Conservation (phyloP, 1,140 invertebrate genomes). For the fruit fly (Drosophila melanogaster) region Release_6_plus_ISO1_MT NC_004354.4:12830501-12831000, state of each 20-base stretch:
- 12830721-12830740: background rate
- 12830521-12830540: conserved; percentile 62
- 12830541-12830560: conserved; percentile 44
- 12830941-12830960: conserved; percentile 67
- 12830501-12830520: conserved; percentile 79
- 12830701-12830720: background rate
- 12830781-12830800: conserved; percentile 1
- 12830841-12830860: conserved; percentile 30
- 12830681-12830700: conserved; percentile 13
- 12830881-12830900: conserved; percentile 26
- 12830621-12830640: conserved; percentile 57
- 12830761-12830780: conserved; percentile 10
- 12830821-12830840: conserved; percentile 39
- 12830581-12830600: conserved; percentile 43
- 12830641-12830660: conserved; percentile 37
- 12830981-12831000: conserved; percentile 77
- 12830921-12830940: conserved; percentile 64
- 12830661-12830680: conserved; percentile 24
- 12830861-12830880: conserved; percentile 26
- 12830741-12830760: background rate
- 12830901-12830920: conserved; percentile 61
- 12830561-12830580: conserved; percentile 50
- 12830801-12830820: conserved; percentile 41
- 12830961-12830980: conserved; percentile 75
- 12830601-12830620: conserved; percentile 38